Evolutionary conservation across 2,888 invertebrate species (phyloP), one percentile per base, ranked within the genome.

Genomic region (Andrena bicolor): DNA sequence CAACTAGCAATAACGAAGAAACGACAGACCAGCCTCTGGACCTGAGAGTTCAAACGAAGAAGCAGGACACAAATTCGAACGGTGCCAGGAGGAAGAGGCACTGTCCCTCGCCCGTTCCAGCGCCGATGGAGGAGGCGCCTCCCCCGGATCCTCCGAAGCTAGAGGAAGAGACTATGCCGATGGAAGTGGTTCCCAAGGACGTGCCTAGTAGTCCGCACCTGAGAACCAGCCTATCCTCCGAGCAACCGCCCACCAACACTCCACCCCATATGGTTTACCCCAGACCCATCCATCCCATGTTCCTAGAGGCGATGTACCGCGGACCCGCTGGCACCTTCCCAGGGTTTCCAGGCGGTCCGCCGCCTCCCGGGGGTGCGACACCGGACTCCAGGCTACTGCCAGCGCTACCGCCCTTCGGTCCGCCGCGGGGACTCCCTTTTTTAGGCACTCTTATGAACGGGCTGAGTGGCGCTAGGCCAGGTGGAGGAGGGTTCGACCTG

Each of bases 221-320:
- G n/a, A 82, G 88, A 20, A 85, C 85, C 0, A 88, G 82, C 7
- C 8, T 85, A 0, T 53, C 89, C 0, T 66, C 86, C 8, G 90
- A 91, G 28, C 88, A 86, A 61, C 87, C 86, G 20, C 87, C 88
- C 4, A 82, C 88, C 16, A 90, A 85, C 8, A 90, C 93, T 1
- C 95, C 96, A 0, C 95, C 96, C 0, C 93, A 94, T 73, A 96
- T 97, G 94, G 96, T 96, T 0, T 98, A 97, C 90, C 98, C 98
- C 0, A 95, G 97, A 92, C 97, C 98, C 0, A 96, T 98, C 78
- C 97, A 98, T 91, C 97, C 98, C 0, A 95, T 96, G 94, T 94
- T 97, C 72, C 94, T 93, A 30, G 93, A 93, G 74, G 91, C 92
- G 0, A 93, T 93, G 90, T 93, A 93, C 63, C 91, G 92, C 2